Evolutionary conservation across 1,140 invertebrate genomes (phyloP).

Genomic region (Aphelinus certus): DNA sequence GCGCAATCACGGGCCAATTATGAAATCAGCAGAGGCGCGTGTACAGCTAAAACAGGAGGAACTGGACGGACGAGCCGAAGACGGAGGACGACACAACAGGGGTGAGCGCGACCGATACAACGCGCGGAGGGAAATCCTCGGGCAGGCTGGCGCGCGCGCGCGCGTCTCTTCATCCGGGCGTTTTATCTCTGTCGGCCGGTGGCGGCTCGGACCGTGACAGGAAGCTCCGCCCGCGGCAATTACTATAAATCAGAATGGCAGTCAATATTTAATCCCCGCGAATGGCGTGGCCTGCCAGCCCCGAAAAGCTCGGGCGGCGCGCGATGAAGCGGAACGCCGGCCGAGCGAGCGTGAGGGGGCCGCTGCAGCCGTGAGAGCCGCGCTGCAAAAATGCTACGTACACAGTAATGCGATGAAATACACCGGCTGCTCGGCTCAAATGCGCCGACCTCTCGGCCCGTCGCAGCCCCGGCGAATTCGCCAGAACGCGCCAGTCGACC

Average conservation of each 20-base stretch:
- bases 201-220: conserved; percentile 43
- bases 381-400: conserved; percentile 56
- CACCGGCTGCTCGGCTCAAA: conserved; percentile 40
- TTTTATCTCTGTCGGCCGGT: too few species aligned
- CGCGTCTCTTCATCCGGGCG: background rate
- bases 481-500: too few species aligned
- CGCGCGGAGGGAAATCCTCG: background rate
- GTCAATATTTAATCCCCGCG: conserved; percentile 65
- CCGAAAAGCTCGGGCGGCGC: conserved; percentile 47
- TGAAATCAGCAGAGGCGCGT: too few species aligned
- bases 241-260: conserved; percentile 66
- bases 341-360: too few species aligned
- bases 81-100: too few species aligned
- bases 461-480: too few species aligned
- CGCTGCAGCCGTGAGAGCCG: conserved; percentile 39
- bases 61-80: too few species aligned
- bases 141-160: background rate
- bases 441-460: too few species aligned
- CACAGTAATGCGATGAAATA: conserved; percentile 59
- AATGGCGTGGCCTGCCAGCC: conserved; percentile 53
- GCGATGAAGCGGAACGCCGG: conserved; percentile 21
- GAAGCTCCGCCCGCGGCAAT: conserved; percentile 52
- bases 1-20: too few species aligned
- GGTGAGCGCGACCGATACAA: too few species aligned
- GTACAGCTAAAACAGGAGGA: too few species aligned